A percentile compares a stretch with the other conserved stretches of the same genome.
These are phyloP conservation scores for Sylvilagus bachmani DNA, from an alignment of 2,113 vertebrate species.

Conservation along the genomic window DNA sequence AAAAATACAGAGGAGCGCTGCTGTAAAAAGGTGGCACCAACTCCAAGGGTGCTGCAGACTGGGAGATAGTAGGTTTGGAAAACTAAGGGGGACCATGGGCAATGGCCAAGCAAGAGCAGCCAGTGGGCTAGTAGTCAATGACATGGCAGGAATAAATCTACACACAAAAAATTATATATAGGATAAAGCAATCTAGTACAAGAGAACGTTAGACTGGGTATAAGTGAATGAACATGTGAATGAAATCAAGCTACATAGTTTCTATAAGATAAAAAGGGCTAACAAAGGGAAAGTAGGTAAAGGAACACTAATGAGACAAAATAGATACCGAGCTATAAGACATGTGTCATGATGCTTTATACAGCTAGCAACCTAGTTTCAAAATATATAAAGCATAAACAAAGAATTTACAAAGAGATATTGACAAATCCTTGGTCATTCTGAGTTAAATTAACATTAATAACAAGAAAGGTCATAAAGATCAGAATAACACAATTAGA, in stretches of 20 bases:
- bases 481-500: background rate
- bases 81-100: background rate
- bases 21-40: constrained; percentile 8
- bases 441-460: constrained; percentile 27
- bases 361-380: background rate
- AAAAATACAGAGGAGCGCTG: background rate
- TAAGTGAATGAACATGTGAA: background rate
- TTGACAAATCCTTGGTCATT: constrained; percentile 11
- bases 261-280: background rate
- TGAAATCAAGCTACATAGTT: background rate
- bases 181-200: background rate
- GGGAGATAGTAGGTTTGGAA: background rate
- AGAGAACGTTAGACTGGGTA: background rate
- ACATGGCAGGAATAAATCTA: constrained; percentile 11
- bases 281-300: background rate
- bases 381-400: constrained; percentile 10
- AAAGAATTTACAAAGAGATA: constrained; percentile 29
- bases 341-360: background rate
- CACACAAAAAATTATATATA: constrained; percentile 10
- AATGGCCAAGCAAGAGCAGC: background rate
- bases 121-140: background rate
- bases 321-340: constrained; percentile 29
- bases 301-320: constrained; percentile 23
- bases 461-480: constrained; percentile 3
- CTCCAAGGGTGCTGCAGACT: background rate